A percentile compares a stretch with the other conserved stretches of the same genome.
These are phyloP conservation scores for Cynopterus sphinx DNA, from an alignment of 2,797 vertebrate species.

Conservation along the genomic window DNA sequence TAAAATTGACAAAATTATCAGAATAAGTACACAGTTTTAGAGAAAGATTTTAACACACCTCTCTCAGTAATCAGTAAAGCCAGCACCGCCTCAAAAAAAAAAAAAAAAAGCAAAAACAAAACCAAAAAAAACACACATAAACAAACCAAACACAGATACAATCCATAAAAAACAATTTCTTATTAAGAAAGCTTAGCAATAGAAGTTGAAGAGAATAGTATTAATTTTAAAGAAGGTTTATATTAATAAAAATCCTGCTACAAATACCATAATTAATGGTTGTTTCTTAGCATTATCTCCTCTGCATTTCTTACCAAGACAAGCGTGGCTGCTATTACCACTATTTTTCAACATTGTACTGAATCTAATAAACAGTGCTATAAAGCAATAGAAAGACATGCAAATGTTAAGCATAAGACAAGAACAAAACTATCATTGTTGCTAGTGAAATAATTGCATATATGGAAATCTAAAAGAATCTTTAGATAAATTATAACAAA, in stretches of 20 bases:
- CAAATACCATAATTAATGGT: background rate
- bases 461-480: background rate
- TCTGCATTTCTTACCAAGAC: background rate
- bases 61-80: background rate
- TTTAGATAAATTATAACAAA: background rate
- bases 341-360: background rate
- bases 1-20: background rate
- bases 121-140: too few relatives aligned
- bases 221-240: background rate
- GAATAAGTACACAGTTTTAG: background rate
- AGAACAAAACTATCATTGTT: background rate
- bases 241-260: background rate
- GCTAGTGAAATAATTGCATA: background rate
- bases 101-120: background rate
- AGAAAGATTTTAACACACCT: background rate
- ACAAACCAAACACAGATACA: background rate
- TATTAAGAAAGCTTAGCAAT: background rate
- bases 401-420: background rate
- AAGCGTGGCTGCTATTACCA: background rate
- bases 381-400: background rate
- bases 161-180: background rate
- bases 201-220: background rate
- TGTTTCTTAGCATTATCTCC: background rate
- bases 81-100: background rate
- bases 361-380: background rate